Evolutionary conservation across 2,888 invertebrate genomes (phyloP).

Genomic region (Orthosia cruda): DNA sequence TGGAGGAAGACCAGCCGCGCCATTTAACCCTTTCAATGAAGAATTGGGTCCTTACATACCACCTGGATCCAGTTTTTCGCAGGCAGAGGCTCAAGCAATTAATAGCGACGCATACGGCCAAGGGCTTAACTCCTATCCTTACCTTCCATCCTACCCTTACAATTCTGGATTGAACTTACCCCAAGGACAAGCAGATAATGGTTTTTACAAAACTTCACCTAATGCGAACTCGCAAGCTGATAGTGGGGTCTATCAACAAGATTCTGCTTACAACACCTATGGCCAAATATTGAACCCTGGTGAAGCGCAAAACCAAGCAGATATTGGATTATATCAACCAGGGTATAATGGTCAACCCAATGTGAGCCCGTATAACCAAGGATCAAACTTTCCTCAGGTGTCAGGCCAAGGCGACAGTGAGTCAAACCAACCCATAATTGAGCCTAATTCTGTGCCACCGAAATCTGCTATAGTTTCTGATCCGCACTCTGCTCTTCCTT

Average conservation of each 20-base stretch:
- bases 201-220: conserved; percentile 26
- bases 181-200: conserved; percentile 42
- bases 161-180: conserved; percentile 32
- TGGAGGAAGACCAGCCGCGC: neutral
- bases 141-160: conserved; percentile 34
- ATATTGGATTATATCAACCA: conserved; percentile 27
- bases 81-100: conserved; percentile 40
- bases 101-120: conserved; percentile 32
- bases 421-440: conserved; percentile 37
- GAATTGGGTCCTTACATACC: conserved; percentile 37
- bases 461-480: neutral
- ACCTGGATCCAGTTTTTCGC: conserved; percentile 24
- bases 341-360: neutral
- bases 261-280: neutral
- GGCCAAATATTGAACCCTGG: neutral
- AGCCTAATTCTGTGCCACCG: conserved; percentile 33
- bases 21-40: conserved; percentile 39
- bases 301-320: conserved; percentile 28
- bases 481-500: conserved; percentile 15
- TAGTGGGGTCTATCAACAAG: neutral
- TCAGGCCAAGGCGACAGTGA: conserved; percentile 44
- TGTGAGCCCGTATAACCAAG: conserved; percentile 33
- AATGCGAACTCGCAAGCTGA: conserved; percentile 12
- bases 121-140: conserved; percentile 38
- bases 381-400: conserved; percentile 17